phyloP scores from a whole-genome alignment of 30 jellyfish, hydroid and myxozoan genomes.

The Hydractinia echinata region DNA sequence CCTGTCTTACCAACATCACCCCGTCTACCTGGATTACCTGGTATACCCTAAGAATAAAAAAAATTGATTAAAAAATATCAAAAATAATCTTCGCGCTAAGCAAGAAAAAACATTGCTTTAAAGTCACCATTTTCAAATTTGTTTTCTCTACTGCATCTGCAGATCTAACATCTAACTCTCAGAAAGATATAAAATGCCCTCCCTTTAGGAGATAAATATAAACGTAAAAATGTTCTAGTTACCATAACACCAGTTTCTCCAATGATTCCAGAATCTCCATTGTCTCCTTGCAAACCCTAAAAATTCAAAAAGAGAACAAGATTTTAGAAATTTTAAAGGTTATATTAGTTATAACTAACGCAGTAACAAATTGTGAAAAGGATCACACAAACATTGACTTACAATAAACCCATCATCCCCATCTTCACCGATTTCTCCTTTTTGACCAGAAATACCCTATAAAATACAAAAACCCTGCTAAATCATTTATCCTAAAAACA shows the following conservation, averaged over 20 bases:
- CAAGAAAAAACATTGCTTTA: too few species aligned
- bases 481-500: not conserved
- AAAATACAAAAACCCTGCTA: not conserved
- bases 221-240: slow-evolving; percentile 8
- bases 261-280: slow-evolving; percentile 42
- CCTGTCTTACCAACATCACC: not conserved
- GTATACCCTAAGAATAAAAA: not conserved
- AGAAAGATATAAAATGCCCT: too few species aligned
- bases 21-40: slow-evolving; percentile 6
- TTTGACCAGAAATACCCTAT: slow-evolving; percentile 41
- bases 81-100: too few species aligned
- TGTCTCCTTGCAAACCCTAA: slow-evolving; percentile 60
- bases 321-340: too few species aligned
- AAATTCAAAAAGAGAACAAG: not conserved
- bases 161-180: too few species aligned
- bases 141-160: too few species aligned
- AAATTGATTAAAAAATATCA: too few species aligned
- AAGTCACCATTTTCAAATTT: too few species aligned
- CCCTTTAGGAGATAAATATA: not conserved
- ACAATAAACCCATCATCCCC: slow-evolving; percentile 45
- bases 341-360: too few species aligned
- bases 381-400: not conserved
- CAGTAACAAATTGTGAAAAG: too few species aligned
- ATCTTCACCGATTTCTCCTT: slow-evolving; percentile 35
- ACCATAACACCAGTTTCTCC: slow-evolving; percentile 63